Base-by-base conservation (phyloP, 92 coral and sea anemone genomes). In the Meandrina meandrites region DNA sequence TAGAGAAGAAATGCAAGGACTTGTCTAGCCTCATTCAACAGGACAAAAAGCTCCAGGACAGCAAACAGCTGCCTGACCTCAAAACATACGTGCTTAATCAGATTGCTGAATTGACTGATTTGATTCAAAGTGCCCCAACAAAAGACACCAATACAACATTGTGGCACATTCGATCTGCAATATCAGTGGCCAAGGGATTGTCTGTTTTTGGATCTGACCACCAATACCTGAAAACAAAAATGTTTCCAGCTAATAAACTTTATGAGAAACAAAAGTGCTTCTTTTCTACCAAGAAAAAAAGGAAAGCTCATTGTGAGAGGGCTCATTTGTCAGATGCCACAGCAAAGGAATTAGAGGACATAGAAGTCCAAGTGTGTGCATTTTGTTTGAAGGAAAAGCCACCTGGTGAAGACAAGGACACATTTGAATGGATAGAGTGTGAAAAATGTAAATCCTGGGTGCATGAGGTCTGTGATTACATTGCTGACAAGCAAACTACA, bases 171-270 rank as follows among this genome's bases (percentile, higher is more conserved):
- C 72, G 87, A 16, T 82, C 88, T 17, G 91, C 91, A 72, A 62
- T 81, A 88, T 58, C 91, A 48, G 83, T 88, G 75, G 87, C 83
- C 16, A 88, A 50, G 69, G 91, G 88, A 56, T n/a, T 88, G 48
- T 5, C 64, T 56, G 91, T 83, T 35, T 34, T 76, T 73, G 88
- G 88, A 15, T n/a, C 31, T 68, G 91, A 88, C 54, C 91, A 83
- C 50, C 88, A 60, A 78, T 88, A 88, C 50, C 28, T 83, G 68
- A 70, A 88, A 45, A 88, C 79, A 9, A 31, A 76, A 31, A 13
- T 36, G 6, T 64, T 18, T 45, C 88, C 88, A 6, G 30, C 88
- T 2, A 88, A 88, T 57, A 88, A 76, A 53, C 88, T 50, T 13
- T 31, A 19, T 36, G 88, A 88, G 47, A 88, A 48, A 75, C 88